Conservation (phyloP, 1,140 invertebrate species). For the fruit fly (Drosophila melanogaster) region DNA sequence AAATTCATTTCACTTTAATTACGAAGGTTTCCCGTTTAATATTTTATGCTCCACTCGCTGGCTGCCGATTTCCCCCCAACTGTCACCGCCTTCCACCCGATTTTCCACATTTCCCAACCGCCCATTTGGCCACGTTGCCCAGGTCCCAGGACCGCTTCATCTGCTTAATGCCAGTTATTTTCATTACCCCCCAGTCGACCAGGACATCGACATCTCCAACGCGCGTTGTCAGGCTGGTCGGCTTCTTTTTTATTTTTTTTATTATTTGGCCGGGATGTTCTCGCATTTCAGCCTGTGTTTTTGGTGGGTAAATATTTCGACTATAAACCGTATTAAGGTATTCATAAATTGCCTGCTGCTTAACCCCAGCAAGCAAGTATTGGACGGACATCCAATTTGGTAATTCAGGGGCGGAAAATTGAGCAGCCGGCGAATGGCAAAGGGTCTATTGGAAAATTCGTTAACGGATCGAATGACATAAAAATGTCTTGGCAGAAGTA, state of each 20-base stretch:
- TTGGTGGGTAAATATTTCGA: conserved; percentile 76
- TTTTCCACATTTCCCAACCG: conserved; percentile 10
- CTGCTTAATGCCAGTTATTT: conserved; percentile 65
- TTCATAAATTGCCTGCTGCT: conserved; percentile 69
- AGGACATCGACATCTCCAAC: conserved; percentile 24
- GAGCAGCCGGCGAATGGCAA: conserved; percentile 35
- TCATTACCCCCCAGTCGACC: conserved; percentile 33
- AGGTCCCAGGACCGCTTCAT: conserved; percentile 44
- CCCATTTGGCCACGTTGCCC: conserved; percentile 28
- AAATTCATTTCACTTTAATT: conserved; percentile 83
- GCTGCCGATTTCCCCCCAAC: not conserved
- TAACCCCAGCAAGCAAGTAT: conserved; percentile 28
- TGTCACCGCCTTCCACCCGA: not conserved
- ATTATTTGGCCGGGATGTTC: conserved; percentile 18
- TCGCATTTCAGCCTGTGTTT: conserved; percentile 53
- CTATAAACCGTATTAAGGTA: conserved; percentile 80
- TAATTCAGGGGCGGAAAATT: conserved; percentile 51
- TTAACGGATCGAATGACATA: conserved; percentile 75
- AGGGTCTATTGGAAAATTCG: conserved; percentile 75
- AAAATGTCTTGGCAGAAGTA: conserved; percentile 50
- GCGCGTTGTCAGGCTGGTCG: conserved; percentile 8
- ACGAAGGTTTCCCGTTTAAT: conserved; percentile 81
- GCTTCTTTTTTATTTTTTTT: conserved; percentile 3
- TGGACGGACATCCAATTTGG: conserved; percentile 59
- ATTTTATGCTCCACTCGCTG: conserved; percentile 61